Percentiles rank a stretch among this genome's conserved stretches.
Conservation (phyloP, 1,140 invertebrate genomes). For the Orussus abietinus region DNA sequence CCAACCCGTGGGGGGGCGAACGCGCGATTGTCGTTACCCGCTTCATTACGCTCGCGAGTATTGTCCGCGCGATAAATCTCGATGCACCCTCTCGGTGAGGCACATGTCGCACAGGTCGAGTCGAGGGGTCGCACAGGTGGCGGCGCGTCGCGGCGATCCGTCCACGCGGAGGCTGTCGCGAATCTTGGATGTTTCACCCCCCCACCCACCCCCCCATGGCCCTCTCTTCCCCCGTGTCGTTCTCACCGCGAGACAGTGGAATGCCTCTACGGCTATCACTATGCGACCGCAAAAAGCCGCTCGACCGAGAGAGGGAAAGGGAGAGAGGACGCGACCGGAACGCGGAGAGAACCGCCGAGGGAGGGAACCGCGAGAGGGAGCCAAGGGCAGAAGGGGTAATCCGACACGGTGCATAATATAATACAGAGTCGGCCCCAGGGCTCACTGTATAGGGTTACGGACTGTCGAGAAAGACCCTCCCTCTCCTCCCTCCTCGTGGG, state of each 20-base stretch:
- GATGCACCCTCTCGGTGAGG: too few species aligned
- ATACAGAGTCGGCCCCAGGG: constrained; percentile 19
- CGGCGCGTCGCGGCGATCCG: too few species aligned
- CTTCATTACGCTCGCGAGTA: too few species aligned
- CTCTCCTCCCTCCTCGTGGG: too few species aligned
- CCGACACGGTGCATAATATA: constrained; percentile 31
- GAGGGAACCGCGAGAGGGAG: constrained; percentile 10
- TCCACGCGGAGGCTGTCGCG: background rate
- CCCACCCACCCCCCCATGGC: too few species aligned
- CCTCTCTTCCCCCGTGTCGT: background rate
- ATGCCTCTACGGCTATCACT: constrained; percentile 1
- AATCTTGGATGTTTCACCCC: background rate
- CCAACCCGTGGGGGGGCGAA: background rate
- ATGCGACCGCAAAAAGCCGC: constrained; percentile 5
- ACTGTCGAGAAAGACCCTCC: too few species aligned
- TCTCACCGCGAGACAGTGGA: constrained; percentile 1
- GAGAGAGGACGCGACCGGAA: constrained; percentile 28
- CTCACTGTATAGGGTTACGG: constrained; percentile 19
- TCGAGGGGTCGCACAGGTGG: too few species aligned
- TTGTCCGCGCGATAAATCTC: too few species aligned
- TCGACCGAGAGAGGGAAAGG: constrained; percentile 8
- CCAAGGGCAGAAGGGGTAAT: constrained; percentile 23
- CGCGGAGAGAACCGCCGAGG: constrained; percentile 37
- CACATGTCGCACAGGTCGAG: too few species aligned
- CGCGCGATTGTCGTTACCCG: too few species aligned